phyloP scores from a whole-genome alignment of 2,113 vertebrate species.

The Suricata suricatta region DNA sequence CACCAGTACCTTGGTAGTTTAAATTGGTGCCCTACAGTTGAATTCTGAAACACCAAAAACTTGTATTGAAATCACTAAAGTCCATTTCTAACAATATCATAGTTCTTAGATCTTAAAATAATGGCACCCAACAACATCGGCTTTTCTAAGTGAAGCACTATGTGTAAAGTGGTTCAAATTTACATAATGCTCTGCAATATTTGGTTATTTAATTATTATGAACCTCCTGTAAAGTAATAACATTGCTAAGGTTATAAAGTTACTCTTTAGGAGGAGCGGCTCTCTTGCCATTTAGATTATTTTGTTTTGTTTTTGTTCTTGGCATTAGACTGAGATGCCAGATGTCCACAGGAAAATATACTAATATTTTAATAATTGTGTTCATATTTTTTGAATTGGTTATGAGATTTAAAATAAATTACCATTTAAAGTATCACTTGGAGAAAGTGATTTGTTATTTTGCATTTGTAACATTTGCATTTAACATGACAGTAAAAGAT shows the following conservation, averaged over 20 bases:
- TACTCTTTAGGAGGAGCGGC: background rate
- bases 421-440: background rate
- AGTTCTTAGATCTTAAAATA: background rate
- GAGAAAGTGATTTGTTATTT: conserved; percentile 12
- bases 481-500: background rate
- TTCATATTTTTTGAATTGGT: background rate
- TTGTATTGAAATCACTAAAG: background rate
- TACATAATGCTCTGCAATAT: background rate
- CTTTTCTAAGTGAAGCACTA: background rate
- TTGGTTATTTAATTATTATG: background rate
- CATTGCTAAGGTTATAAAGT: background rate
- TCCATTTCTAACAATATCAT: background rate
- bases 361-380: background rate
- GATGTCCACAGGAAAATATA: background rate
- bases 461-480: background rate
- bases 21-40: background rate
- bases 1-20: background rate
- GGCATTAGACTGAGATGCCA: background rate
- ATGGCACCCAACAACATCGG: background rate
- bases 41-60: background rate
- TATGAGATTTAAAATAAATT: background rate
- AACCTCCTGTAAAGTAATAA: background rate
- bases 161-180: background rate
- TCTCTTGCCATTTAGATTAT: background rate
- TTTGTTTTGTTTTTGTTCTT: background rate